Percentiles rank a stretch among this genome's conserved stretches.
Evolutionary conservation across 2,888 invertebrate genomes (phyloP).

Genomic region (Eudemis profundana): DNA sequence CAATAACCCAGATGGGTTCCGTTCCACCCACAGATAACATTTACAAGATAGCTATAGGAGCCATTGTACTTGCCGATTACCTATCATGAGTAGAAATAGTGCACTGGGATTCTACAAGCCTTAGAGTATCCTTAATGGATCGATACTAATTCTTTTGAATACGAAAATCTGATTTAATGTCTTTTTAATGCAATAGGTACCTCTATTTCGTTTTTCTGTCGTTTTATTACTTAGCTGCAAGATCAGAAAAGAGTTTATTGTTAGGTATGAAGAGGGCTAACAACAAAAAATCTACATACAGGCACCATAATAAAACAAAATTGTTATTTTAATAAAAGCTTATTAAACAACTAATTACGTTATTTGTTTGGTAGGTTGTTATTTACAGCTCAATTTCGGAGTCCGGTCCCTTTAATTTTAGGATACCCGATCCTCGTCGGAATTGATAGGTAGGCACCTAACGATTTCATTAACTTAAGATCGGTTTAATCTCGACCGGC

Average conservation of each 20-base stretch:
- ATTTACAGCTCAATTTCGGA: constrained; percentile 37
- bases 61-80: constrained; percentile 21
- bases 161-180: too few relatives aligned
- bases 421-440: constrained; percentile 45
- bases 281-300: too few relatives aligned
- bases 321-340: not conserved
- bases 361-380: constrained; percentile 28
- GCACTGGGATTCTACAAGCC: not conserved
- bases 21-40: constrained; percentile 25
- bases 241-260: too few relatives aligned
- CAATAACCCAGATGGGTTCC: constrained; percentile 27
- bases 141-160: too few relatives aligned
- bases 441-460: constrained; percentile 61
- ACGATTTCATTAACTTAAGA: constrained; percentile 72
- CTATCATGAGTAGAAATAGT: not conserved
- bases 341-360: not conserved
- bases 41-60: constrained; percentile 25
- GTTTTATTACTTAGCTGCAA: too few relatives aligned
- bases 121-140: too few relatives aligned
- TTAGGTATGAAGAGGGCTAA: too few relatives aligned
- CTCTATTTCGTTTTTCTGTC: too few relatives aligned
- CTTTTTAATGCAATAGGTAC: too few relatives aligned
- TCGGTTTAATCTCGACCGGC: constrained; percentile 73
- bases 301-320: not conserved
- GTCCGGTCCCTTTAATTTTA: constrained; percentile 42